Base-by-base conservation (phyloP, 2,113 vertebrate species). In the Ciconia stormi region DNA sequence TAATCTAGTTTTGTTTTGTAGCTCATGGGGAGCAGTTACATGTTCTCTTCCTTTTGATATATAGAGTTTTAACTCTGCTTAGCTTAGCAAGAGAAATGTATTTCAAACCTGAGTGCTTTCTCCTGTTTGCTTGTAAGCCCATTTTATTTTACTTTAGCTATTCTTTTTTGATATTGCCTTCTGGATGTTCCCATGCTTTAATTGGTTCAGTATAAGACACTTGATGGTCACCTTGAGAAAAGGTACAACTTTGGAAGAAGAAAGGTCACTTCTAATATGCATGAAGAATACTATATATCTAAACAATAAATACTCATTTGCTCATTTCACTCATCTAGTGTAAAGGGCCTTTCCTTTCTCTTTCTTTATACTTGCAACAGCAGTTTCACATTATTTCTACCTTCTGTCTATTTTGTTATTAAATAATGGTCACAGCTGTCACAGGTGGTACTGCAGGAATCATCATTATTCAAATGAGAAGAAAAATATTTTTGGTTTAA, bases 361-460 rank as follows among this genome's bases (percentile, higher is more conserved):
- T 85, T 66, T 55, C 80, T 83, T 92, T 74, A 36, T 77, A 61
- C 13, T 76, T 83, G 16, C 32, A 71, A 36, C 11, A 65, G 30
- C 22, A 7, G 0, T 76, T 87, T 76, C 73, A 92, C 71, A 46
- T 82, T 89, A 76, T 74, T 87, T 80, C 61, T 82, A 84, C 47
- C 36, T 87, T 92, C 30, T 84, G 22, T 34, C 71, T 91, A 30
- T 92, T 95, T 79, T 88, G 32, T 82, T 95, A 40, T 92, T 80
- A 95, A 67, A 46, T 44, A 62, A 50, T 42, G 10, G 29, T 69
- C 90, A 50, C 55, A 81, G 58, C 59, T 93, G 79, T 94, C 87
- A 87, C 50, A 92, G 36, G 67, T 90, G 55, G 15, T 82, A 85
- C 30, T 78, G 56, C n/a, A 78, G 53, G 82, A 91, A 76, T 89